Conservation (phyloP, 2,797 vertebrate species). For the Siniperca scherzeri region DNA sequence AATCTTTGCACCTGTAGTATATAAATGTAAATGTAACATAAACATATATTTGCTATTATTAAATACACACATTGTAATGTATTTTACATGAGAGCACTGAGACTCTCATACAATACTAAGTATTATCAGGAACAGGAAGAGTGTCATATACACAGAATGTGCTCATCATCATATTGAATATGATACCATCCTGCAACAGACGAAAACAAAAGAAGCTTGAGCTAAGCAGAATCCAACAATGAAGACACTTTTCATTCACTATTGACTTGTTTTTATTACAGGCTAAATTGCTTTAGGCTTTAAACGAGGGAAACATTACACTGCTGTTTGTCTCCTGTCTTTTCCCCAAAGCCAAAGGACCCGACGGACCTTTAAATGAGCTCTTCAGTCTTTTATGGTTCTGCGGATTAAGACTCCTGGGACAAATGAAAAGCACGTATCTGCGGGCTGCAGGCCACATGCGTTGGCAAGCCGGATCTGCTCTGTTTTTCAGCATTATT, state of each 20-base stretch:
- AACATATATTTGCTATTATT: not conserved
- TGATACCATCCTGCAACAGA: not conserved
- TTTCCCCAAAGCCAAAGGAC: constrained; percentile 35
- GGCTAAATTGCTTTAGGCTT: constrained; percentile 41
- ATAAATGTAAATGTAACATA: not conserved
- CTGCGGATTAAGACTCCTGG: constrained; percentile 31
- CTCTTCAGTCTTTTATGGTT: constrained; percentile 56
- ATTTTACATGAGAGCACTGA: not conserved
- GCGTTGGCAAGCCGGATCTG: not conserved
- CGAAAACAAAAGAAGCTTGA: constrained; percentile 4
- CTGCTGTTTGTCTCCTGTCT: constrained; percentile 28
- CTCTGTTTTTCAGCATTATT: constrained; percentile 3
- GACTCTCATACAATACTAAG: not conserved
- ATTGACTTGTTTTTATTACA: constrained; percentile 70
- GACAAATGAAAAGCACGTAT: constrained; percentile 38
- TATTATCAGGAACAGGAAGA: not conserved
- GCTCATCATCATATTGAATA: not conserved
- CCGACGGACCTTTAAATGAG: constrained; percentile 54
- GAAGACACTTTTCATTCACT: constrained; percentile 34
- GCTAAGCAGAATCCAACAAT: constrained; percentile 27
- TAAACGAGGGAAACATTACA: constrained; percentile 15
- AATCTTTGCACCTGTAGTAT: not conserved
- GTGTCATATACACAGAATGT: not conserved
- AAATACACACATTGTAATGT: not conserved
- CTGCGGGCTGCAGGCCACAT: constrained; percentile 32